Evolutionary conservation across 1,140 invertebrate species (phyloP), one percentile per base, ranked within the genome.

Genomic region (Sipha flava): DNA sequence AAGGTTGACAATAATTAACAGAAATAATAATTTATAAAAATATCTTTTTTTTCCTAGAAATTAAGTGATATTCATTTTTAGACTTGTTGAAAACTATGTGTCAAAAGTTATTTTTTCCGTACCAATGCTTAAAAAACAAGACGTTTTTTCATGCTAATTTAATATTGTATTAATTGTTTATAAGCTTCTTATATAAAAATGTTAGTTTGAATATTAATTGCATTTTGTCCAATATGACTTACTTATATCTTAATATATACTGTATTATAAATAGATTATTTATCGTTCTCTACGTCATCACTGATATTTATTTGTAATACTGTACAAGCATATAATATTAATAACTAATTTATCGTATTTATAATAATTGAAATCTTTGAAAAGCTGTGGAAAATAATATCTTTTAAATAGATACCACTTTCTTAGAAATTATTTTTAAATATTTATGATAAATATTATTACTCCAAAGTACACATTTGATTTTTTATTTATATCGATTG

Each of bases 21-120:
- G n/a, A 54, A 73, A 73, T 54, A 52, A 47, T 70, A 47, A 70
- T 70, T 70, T 68, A 29, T 47, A 70, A 66, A 16, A 40, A 73
- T 37, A 21, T 54, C 18, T 52, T 54, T 73, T 73, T 68, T 52
- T 73, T 52, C n/a, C n/a, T 54, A 73, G 49, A 26, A 3, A 54
- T 47, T 70, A 70, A 70, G 66, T 70, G 66, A 70, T 47, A 70
- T 47, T 70, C 43, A 70, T 54, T 73, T n/a, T 31, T 73, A 73
- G 70, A 73, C 70, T 73, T 54, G 26, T 52, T 54, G 70, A 73
- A 73, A 73, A 73, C 49, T 73, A 73, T 73, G 70, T 73, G 70
- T 73, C 70, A 73, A 73, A 73, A 34, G 14, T 73, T 73, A 34
- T 73, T 34, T 73, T 73, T 73, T 73, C 23, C 9, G 70, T 52